Evolutionary conservation across 2,888 invertebrate species (phyloP), one percentile per base, ranked within the genome.

Genomic region (Netelia melanura): DNA sequence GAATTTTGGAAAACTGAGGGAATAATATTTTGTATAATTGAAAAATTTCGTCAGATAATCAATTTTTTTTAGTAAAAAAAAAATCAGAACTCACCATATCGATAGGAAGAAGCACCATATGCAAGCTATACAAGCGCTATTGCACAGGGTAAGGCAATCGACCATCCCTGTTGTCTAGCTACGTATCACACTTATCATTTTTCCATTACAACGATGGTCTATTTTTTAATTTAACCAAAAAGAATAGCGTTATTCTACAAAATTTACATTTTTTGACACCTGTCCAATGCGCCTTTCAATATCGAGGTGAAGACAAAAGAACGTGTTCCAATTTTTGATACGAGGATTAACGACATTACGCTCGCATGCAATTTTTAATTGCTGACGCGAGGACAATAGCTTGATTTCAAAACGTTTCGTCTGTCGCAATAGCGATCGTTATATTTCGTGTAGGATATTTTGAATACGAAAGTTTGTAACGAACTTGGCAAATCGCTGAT

Each of bases 21-120:
- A 5, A 30, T 30, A 30, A 3, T 30, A 30, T n/a, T 64, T 44
- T 30, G n/a, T 48, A 25, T 3, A 17, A 25, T 54, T n/a, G 8
- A 43, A 25, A n/a, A n/a, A 62, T 62, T 38, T n/a, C 23, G 48
- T n/a, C 10, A n/a, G 23, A 0, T 6, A 30, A 17, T 48, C 3
- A 23, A 23, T 9, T 43, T 6, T 9, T 56, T n/a, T 44, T 17
- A 17, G 5, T 25, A n/a, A 17, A 43, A 44, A 61, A 11, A n/a
- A 8, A 38, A 23, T 43, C 8, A 23, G 64, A 9, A 67, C 85
- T 79, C 88, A 91, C 91, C 91, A 91, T 74, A 88, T 75, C 71
- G 91, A 90, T 21, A 91, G 84, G 25, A 91, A 56, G 30, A 89
- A 84, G 79, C 88, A 88, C 91, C 91, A 91, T 10, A 91, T 86